phyloP scores from a whole-genome alignment of 2,797 vertebrate species.

The Gadopsis bispinosus region DNA sequence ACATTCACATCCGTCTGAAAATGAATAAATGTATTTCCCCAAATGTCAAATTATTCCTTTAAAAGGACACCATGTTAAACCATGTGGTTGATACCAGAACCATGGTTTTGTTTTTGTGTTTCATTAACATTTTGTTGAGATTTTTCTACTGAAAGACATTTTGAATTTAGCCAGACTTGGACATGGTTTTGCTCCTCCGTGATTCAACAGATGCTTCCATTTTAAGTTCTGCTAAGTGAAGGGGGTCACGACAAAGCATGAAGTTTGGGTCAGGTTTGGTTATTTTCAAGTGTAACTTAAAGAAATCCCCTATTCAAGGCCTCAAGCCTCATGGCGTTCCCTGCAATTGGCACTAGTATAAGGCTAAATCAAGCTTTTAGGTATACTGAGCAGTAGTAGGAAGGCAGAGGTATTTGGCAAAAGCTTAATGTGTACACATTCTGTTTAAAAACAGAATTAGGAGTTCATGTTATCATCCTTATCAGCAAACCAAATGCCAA shows the following conservation, averaged over 20 bases:
- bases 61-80: not conserved
- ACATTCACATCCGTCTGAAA: not conserved
- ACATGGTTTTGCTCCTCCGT: too few species aligned
- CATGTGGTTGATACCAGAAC: not conserved
- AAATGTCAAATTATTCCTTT: not conserved
- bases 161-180: too few species aligned
- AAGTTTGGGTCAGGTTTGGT: not conserved
- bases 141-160: too few species aligned
- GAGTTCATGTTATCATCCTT: conserved; percentile 33
- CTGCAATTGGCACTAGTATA: not conserved
- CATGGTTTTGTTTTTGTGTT: not conserved
- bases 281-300: not conserved
- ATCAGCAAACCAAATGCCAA: conserved; percentile 47
- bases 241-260: too few species aligned
- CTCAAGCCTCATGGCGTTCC: not conserved
- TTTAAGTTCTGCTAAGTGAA: too few species aligned
- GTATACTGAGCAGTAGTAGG: not conserved
- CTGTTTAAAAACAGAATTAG: conserved; percentile 40
- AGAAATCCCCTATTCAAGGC: not conserved
- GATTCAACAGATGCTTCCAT: too few species aligned
- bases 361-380: not conserved
- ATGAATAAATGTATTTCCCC: too few species aligned
- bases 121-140: too few species aligned
- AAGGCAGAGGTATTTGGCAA: conserved; percentile 9
- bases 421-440: conserved; percentile 5